Percentiles rank a stretch among this genome's conserved stretches.
Evolutionary conservation across 2,113 vertebrate species (phyloP).

Genomic region (Saccopteryx bilineata): DNA sequence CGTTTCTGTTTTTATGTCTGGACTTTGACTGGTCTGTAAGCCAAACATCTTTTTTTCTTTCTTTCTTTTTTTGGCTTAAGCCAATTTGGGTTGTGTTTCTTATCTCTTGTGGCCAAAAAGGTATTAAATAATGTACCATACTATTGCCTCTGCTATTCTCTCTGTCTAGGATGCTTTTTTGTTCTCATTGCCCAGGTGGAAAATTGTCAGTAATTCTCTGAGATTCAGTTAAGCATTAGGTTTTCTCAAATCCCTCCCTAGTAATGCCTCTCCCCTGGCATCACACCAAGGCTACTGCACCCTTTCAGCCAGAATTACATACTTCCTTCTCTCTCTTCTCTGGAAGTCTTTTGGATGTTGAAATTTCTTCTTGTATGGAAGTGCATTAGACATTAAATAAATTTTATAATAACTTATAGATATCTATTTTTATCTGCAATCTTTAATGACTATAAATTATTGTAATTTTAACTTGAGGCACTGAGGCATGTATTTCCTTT

Average conservation of each 20-base stretch:
- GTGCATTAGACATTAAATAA: not conserved
- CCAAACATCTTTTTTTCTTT: not conserved
- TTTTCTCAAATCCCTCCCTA: not conserved
- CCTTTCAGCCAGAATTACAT: not conserved
- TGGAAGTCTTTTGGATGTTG: not conserved
- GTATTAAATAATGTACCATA: not conserved
- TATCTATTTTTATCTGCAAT: not conserved
- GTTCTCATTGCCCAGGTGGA: not conserved
- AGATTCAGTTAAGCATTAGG: not conserved
- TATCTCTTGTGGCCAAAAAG: not conserved
- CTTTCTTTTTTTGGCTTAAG: not conserved
- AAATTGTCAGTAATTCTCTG: constrained; percentile 13
- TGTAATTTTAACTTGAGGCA: not conserved
- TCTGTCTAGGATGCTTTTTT: not conserved
- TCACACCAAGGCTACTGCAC: not conserved
- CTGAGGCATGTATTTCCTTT: not conserved
- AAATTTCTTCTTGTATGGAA: constrained; percentile 5
- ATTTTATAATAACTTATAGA: constrained; percentile 48
- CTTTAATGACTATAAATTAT: constrained; percentile 29
- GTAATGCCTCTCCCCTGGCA: not conserved
- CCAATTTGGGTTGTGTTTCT: not conserved
- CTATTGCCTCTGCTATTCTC: not conserved
- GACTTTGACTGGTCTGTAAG: not conserved
- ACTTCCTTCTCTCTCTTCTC: not conserved
- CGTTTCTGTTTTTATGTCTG: not conserved